A percentile compares a stretch with the other conserved stretches of the same genome.
phyloP scores from a whole-genome alignment of 2,797 vertebrate genomes.

The Pachyuromys duprasi region DNA sequence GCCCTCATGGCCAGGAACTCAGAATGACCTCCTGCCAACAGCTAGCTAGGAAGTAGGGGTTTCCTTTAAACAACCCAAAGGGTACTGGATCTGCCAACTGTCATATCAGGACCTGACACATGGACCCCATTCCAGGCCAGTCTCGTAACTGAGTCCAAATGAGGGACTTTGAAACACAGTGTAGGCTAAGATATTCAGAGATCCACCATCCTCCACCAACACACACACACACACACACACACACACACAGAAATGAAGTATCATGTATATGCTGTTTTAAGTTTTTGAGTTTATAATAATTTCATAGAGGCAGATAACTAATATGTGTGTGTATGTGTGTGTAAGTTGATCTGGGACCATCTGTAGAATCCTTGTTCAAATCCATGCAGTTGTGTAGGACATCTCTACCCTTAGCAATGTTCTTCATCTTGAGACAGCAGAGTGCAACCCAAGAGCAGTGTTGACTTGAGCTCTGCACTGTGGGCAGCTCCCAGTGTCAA shows the following conservation, averaged over 20 bases:
- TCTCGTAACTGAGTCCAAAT: neutral
- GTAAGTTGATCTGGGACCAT: neutral
- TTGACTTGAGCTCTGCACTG: neutral
- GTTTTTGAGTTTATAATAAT: neutral
- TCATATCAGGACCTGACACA: neutral
- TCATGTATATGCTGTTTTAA: neutral
- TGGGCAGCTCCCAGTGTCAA: fast-evolving
- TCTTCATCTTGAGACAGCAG: neutral
- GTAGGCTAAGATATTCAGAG: neutral
- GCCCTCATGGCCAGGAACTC: neutral
- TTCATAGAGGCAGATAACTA: neutral
- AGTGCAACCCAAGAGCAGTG: too few species aligned
- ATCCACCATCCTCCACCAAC: neutral
- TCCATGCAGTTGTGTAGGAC: neutral
- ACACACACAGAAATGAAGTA: neutral
- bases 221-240: neutral
- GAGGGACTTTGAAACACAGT: neutral
- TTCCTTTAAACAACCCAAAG: neutral
- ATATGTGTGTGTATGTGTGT: neutral
- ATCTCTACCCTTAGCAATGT: neutral
- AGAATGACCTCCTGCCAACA: neutral
- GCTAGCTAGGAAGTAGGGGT: neutral
- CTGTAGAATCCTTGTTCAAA: neutral
- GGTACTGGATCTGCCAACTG: neutral
- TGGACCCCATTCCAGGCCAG: neutral